Percentiles rank a stretch among this genome's conserved stretches.
Conservation (phyloP, 2,113 vertebrate genomes). For the Salvelinus alpinus region DNA sequence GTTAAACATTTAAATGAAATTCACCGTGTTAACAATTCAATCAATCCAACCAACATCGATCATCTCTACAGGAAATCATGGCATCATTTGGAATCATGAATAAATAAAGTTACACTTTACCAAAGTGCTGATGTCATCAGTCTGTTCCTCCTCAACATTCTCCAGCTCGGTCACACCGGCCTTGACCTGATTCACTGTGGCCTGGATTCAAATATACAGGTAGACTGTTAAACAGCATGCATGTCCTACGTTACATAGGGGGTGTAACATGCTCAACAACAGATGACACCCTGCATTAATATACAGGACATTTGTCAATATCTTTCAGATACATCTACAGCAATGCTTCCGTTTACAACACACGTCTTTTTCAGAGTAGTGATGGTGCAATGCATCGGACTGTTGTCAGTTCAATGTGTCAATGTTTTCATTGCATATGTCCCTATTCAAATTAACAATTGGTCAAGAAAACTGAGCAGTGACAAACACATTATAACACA, state of each 20-base stretch:
- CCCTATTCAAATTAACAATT: too few relatives aligned
- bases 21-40: neutral
- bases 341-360: too few relatives aligned
- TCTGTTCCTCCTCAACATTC: slow-evolving; percentile 79
- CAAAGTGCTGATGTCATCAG: slow-evolving; percentile 73
- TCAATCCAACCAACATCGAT: too few relatives aligned
- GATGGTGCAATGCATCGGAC: too few relatives aligned
- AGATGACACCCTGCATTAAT: neutral
- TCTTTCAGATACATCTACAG: slow-evolving; percentile 39
- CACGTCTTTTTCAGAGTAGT: too few relatives aligned
- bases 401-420: too few relatives aligned
- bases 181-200: slow-evolving; percentile 42
- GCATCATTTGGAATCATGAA: neutral
- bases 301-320: slow-evolving; percentile 29
- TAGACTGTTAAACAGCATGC: neutral
- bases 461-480: too few relatives aligned
- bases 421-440: too few relatives aligned
- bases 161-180: slow-evolving; percentile 75
- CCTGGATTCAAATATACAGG: slow-evolving; percentile 21
- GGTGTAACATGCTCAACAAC: neutral
- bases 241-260: slow-evolving; percentile 39
- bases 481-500: too few relatives aligned
- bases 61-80: neutral
- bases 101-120: slow-evolving; percentile 57
- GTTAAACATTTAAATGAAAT: too few relatives aligned